Percentiles rank a stretch among this genome's conserved stretches.
Evolutionary conservation across 2,888 invertebrate species (phyloP).

Genomic region (Cataglyphis albicans): DNA sequence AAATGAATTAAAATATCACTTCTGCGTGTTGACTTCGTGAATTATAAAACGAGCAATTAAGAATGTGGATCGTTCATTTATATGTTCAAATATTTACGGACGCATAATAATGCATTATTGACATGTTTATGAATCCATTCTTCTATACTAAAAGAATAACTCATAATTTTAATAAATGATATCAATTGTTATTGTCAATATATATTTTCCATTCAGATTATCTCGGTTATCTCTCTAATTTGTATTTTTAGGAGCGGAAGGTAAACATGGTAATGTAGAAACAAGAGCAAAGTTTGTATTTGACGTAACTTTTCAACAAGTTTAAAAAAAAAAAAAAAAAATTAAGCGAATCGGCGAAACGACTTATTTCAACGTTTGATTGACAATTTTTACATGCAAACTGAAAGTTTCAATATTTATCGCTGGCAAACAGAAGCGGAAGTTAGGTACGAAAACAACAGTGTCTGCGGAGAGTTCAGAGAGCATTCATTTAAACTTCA

Average conservation of each 20-base stretch:
- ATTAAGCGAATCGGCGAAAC: conserved; percentile 38
- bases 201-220: not conserved
- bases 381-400: conserved; percentile 50
- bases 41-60: conserved; percentile 13
- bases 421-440: conserved; percentile 41
- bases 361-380: conserved; percentile 53
- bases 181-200: not conserved
- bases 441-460: conserved; percentile 51
- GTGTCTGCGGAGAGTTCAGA: conserved; percentile 31
- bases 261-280: not conserved
- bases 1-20: not conserved
- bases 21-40: not conserved
- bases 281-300: not conserved
- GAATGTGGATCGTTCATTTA: not conserved
- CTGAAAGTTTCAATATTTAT: conserved; percentile 52
- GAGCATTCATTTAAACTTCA: conserved; percentile 45
- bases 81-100: conserved; percentile 3
- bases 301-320: conserved; percentile 22
- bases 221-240: conserved; percentile 18
- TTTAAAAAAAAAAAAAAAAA: conserved; percentile 20
- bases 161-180: not conserved
- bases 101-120: conserved; percentile 1
- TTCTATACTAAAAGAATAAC: not conserved
- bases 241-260: not conserved
- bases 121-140: not conserved